Conservation (phyloP, 1,140 invertebrate species). For the Dendrolimus punctatus region DNA sequence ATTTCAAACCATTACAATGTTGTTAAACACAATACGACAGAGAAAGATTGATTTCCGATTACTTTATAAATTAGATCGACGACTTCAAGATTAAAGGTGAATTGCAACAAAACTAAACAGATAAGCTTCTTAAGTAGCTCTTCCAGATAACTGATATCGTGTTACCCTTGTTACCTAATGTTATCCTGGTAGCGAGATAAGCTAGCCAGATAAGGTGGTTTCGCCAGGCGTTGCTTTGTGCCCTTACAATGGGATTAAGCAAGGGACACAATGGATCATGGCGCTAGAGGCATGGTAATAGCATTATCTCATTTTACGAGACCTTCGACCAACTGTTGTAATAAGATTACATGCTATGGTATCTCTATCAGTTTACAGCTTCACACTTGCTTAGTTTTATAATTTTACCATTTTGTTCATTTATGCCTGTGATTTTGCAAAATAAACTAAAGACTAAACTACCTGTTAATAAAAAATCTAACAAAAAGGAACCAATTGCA, state of each 20-base stretch:
- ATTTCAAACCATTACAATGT: too few species aligned
- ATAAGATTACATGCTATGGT: constrained; percentile 40
- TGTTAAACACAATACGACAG: too few species aligned
- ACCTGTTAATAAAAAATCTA: too few species aligned
- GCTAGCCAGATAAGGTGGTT: constrained; percentile 26
- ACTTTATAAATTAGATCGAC: too few species aligned
- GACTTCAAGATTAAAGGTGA: neutral
- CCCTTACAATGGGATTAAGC: constrained; percentile 49
- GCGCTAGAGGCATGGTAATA: constrained; percentile 26
- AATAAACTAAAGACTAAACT: too few species aligned
- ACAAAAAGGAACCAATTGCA: too few species aligned
- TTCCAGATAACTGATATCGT: constrained; percentile 18
- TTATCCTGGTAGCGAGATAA: constrained; percentile 6
- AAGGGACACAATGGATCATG: constrained; percentile 42
- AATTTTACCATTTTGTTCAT: too few species aligned
- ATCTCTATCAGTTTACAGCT: too few species aligned
- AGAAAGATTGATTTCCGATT: too few species aligned
- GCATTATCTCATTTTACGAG: constrained; percentile 48
- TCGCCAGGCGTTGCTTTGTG: constrained; percentile 25
- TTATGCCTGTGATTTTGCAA: too few species aligned
- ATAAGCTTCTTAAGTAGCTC: constrained; percentile 7
- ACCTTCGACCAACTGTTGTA: constrained; percentile 34
- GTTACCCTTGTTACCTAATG: constrained; percentile 19
- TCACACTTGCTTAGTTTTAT: too few species aligned
- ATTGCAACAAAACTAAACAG: neutral